Evolutionary conservation across 2,113 vertebrate genomes (phyloP).

Genomic region (Pagrus major): DNA sequence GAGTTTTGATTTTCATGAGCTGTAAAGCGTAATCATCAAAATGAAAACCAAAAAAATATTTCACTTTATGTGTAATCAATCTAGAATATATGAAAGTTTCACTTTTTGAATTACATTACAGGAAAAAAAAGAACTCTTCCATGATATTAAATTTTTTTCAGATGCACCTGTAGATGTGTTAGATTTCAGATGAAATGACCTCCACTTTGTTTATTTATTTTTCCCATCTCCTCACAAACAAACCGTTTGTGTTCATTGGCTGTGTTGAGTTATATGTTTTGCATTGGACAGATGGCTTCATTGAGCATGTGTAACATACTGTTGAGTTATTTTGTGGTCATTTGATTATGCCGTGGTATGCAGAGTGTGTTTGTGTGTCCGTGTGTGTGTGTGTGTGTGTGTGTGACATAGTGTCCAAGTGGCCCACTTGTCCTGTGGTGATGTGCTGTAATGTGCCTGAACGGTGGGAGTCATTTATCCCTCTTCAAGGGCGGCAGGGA

Average conservation of each 20-base stretch:
- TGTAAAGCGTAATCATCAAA: no score
- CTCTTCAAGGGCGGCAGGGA: constrained; percentile 63
- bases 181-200: not conserved
- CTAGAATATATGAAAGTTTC: no score
- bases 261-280: constrained; percentile 2
- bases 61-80: no score
- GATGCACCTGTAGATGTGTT: no score
- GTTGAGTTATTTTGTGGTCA: not conserved
- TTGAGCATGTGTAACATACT: not conserved
- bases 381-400: not conserved
- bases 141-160: no score
- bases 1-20: no score
- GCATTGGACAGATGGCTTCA: constrained; percentile 5
- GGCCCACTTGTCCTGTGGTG: constrained; percentile 43
- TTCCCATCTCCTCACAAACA: not conserved
- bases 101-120: no score
- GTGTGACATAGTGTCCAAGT: constrained; percentile 37
- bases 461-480: constrained; percentile 56
- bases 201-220: not conserved
- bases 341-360: constrained; percentile 2
- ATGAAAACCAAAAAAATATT: no score
- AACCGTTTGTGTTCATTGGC: not conserved
- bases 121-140: no score
- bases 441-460: constrained; percentile 47
- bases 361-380: constrained; percentile 14